Evolutionary conservation across 1,140 invertebrate genomes (phyloP), one percentile per base, ranked within the genome.

Genomic region (Brachionus plicatilis): DNA sequence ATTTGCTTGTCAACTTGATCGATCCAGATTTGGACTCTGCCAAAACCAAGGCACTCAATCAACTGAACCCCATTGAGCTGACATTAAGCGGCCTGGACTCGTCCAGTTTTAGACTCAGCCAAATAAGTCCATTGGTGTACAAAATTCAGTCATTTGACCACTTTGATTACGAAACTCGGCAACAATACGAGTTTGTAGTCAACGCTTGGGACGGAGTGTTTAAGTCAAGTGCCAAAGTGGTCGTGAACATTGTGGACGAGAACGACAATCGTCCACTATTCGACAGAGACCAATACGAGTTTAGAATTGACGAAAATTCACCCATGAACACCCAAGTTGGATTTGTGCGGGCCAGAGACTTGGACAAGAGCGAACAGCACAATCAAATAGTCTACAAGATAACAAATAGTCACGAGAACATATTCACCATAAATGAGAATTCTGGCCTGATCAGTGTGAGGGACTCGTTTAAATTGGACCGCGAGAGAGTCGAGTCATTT

Each of bases 401-500:
- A 41, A 82, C 53, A 60, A 68, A 66, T 47, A 29, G 20, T 27
- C 50, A 68, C 17, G 79, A 60, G 33, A 82, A 82, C 45, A 65
- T 82, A 45, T 82, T 82, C 33, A 43, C n/a, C 4, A 20, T 82
- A 12, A 68, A 82, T 45, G 53, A 65, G 27, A 43, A 41, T 27
- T 65, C 79, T 33, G 79, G 79, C 5, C 50, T 65, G 12, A 27
- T 60, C 3, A 41, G 37, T n/a, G 79, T 82, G 12, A 24, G 65
- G 14, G 65, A 68, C 24, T 60, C 79, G 17, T 68, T 20, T 68
- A 84, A 78, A 65, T 45, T 85, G 17, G 84, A 85, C 37, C 76
- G 84, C 27, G 84, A 85, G 43, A 7, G n/a, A 29, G 37, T 56
- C 20, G 37, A 27, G 0, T 80, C 84, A 65, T 79, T 82, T 65